These are phyloP conservation scores for Latheticus oryzae DNA, from an alignment of 2,888 invertebrate genomes.

Conservation along the genomic window DNA sequence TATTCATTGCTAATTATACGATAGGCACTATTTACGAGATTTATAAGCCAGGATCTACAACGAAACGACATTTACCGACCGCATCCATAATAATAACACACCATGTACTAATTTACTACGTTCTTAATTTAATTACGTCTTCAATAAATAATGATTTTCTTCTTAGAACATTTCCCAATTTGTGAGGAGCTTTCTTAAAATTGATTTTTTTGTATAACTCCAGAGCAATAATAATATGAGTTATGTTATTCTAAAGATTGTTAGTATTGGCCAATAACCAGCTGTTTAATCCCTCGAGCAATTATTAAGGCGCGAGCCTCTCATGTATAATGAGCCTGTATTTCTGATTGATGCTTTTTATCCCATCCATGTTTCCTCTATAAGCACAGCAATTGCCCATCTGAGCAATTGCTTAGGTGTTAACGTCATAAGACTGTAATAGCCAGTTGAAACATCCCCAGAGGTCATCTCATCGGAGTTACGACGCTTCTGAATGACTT, in stretches of 20 bases:
- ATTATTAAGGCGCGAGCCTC: conserved; percentile 61
- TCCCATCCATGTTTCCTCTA: conserved; percentile 40
- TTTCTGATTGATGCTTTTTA: conserved; percentile 58
- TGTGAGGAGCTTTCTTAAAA: too few species aligned
- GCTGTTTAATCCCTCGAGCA: conserved; percentile 60
- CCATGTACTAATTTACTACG: too few species aligned
- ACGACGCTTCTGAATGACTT: conserved; percentile 34
- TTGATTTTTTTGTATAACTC: too few species aligned
- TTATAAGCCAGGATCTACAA: conserved; percentile 1
- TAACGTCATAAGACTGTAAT: conserved; percentile 38
- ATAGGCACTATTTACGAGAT: conserved; percentile 12
- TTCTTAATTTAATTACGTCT: too few species aligned
- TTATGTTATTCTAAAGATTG: conserved; percentile 53
- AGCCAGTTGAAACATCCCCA: conserved; percentile 27
- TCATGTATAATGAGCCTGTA: conserved; percentile 61
- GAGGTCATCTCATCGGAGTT: conserved; percentile 27
- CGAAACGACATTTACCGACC: neutral
- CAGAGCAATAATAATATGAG: conserved; percentile 46
- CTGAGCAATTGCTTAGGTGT: conserved; percentile 41
- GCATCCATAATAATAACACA: too few species aligned
- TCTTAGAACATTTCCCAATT: too few species aligned
- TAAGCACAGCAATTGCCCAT: conserved; percentile 34
- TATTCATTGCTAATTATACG: conserved; percentile 16
- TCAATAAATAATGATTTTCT: too few species aligned
- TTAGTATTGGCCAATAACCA: conserved; percentile 58